phyloP scores from a whole-genome alignment of 2,113 vertebrate species.

The Sceloporus undulatus region DNA sequence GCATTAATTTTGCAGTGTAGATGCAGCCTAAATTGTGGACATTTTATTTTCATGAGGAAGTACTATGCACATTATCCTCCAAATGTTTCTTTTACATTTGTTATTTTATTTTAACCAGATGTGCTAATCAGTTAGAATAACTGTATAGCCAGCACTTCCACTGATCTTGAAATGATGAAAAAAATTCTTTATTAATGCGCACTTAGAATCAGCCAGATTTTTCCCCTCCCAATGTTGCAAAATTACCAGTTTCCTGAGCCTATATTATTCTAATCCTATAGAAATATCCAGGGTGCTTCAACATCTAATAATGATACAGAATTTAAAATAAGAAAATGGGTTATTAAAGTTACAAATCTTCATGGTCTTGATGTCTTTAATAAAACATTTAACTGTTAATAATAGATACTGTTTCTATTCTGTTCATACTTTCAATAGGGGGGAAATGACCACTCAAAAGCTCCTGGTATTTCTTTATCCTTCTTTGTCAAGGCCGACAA shows the following conservation, averaged over 20 bases:
- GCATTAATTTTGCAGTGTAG: no score
- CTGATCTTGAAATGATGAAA: neutral
- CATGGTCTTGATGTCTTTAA: slow-evolving; percentile 74
- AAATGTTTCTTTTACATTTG: neutral
- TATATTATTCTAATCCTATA: slow-evolving; percentile 47
- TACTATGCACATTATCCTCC: neutral
- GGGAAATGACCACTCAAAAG: slow-evolving; percentile 62
- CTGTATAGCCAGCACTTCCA: neutral
- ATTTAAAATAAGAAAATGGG: slow-evolving; percentile 73
- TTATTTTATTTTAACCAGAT: neutral
- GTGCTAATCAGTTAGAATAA: neutral
- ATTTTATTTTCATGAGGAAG: neutral
- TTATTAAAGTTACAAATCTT: slow-evolving; percentile 86
- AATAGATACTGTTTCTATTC: slow-evolving; percentile 73
- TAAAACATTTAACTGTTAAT: slow-evolving; percentile 81
- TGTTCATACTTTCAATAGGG: slow-evolving; percentile 48
- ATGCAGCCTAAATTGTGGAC: neutral
- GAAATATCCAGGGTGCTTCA: slow-evolving; percentile 60
- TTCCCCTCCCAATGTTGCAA: slow-evolving; percentile 25
- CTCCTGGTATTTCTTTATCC: slow-evolving; percentile 68
- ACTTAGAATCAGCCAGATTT: slow-evolving; percentile 3
- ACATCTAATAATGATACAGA: slow-evolving; percentile 72
- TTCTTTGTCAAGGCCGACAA: slow-evolving; percentile 62
- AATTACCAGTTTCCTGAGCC: slow-evolving; percentile 26
- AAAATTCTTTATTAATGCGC: slow-evolving; percentile 7